A percentile compares a stretch with the other conserved stretches of the same genome.
Evolutionary conservation across 2,113 vertebrate species (phyloP).

Genomic region (Colossoma macropomum): DNA sequence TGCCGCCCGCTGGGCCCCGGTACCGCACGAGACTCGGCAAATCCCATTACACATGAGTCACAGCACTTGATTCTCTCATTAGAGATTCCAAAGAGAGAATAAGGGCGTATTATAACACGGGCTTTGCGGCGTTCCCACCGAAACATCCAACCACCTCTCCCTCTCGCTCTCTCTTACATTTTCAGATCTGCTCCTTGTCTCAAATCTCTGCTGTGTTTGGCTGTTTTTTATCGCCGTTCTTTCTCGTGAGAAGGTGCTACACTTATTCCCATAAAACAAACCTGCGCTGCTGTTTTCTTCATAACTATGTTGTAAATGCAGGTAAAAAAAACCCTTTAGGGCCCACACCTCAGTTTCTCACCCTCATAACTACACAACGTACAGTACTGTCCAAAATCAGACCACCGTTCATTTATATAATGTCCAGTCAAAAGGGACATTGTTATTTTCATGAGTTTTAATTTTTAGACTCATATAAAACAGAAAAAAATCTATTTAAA

Average conservation of each 20-base stretch:
- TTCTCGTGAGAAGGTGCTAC: conserved; percentile 21
- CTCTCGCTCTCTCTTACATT: conserved; percentile 31
- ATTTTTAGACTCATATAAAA: too few species aligned
- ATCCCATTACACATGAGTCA: conserved; percentile 86
- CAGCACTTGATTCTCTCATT: conserved; percentile 85
- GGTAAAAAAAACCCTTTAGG: too few species aligned
- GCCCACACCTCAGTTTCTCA: too few species aligned
- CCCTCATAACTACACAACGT: too few species aligned
- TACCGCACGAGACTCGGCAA: conserved; percentile 84
- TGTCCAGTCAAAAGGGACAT: too few species aligned
- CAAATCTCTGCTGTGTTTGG: conserved; percentile 18
- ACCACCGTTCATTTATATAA: too few species aligned
- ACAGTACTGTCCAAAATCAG: too few species aligned
- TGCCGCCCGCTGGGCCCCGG: conserved; percentile 82
- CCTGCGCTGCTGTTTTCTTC: too few species aligned
- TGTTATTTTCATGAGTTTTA: too few species aligned
- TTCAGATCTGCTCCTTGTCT: conserved; percentile 33
- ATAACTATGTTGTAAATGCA: too few species aligned
- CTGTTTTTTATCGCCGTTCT: background rate
- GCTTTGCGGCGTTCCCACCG: conserved; percentile 71
- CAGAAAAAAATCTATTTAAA: too few species aligned
- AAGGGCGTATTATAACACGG: conserved; percentile 80
- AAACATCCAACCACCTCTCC: conserved; percentile 42
- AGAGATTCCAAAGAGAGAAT: conserved; percentile 83
- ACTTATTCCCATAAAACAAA: background rate